Evolutionary conservation across 30 jellyfish, hydroid and myxozoan species (phyloP), one percentile per base, ranked within the genome.

Genomic region (Catostylus mosaicus): DNA sequence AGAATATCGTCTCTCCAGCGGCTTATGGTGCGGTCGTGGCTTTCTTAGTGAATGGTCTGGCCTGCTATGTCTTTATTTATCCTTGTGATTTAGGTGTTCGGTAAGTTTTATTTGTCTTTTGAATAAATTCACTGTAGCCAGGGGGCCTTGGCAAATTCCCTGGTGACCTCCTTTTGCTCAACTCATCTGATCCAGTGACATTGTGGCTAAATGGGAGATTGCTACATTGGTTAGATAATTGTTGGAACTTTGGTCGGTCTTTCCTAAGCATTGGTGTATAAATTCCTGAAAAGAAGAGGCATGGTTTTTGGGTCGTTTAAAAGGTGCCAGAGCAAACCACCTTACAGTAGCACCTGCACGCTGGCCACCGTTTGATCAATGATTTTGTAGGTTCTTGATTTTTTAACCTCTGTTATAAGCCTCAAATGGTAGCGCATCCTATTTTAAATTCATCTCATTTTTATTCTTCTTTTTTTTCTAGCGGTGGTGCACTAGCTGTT

Each of bases 401-500:
- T 0, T 43, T 43, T 43, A 43, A 6, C 14, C 54, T n/a, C n/a
- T n/a, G n/a, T n/a, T n/a, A n/a, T n/a, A n/a, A n/a, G n/a, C n/a
- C n/a, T n/a, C n/a, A n/a, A n/a, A n/a, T n/a, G n/a, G n/a, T n/a
- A n/a, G n/a, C n/a, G n/a, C n/a, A n/a, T n/a, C 54, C 54, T 43
- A 6, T 16, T 43, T 43, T 6, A 43, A 9, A 43, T 43, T 16
- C 16, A 43, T 43, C 16, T 43, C 14, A 6, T 43, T 43, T 6
- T 43, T 9, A 16, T 43, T 43, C 8, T 52, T 38, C 23, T 46
- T 18, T 66, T 36, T n/a, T 54, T 52, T 68, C 19, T 51, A 84
- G 94, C 54, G 88, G 94, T 59, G 94, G 88, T 30, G 94, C 94
- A 31, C 48, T 71, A 19, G 87, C 94, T 60, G 46, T 84, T 14